A percentile compares a stretch with the other conserved stretches of the same genome.
Conservation (phyloP, 2,888 invertebrate species). For the Lamellibrachia satsuma region DNA sequence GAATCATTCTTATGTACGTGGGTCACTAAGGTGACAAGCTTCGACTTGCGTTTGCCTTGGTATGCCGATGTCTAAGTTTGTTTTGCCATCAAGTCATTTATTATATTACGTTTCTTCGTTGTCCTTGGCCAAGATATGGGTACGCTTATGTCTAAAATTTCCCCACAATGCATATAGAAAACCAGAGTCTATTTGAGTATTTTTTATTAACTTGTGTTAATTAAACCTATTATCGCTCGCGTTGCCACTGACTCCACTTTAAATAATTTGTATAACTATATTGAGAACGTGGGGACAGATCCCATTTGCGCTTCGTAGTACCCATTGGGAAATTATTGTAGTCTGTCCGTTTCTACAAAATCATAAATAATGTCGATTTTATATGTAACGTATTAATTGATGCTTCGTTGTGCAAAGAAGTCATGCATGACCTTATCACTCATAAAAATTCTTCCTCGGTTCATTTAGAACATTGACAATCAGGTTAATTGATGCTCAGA, state of each 20-base stretch:
- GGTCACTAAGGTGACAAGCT: conserved; percentile 13
- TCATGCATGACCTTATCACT: background rate
- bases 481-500: too few relatives aligned
- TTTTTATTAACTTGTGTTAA: background rate
- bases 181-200: background rate
- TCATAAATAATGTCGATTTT: background rate
- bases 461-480: too few relatives aligned
- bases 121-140: background rate
- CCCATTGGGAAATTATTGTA: background rate
- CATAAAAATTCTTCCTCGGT: too few relatives aligned
- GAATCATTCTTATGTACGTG: conserved; percentile 1
- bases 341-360: background rate
- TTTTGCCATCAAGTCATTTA: background rate
- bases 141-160: background rate
- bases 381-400: background rate
- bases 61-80: background rate
- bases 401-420: background rate
- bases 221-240: conserved; percentile 6
- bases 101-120: background rate
- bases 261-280: background rate
- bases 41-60: conserved; percentile 8
- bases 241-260: background rate
- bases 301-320: background rate
- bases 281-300: background rate
- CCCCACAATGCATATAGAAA: background rate